Percentiles rank a stretch among this genome's conserved stretches.
Conservation (phyloP, 2,113 vertebrate genomes). For the Heterochromis multidens region DNA sequence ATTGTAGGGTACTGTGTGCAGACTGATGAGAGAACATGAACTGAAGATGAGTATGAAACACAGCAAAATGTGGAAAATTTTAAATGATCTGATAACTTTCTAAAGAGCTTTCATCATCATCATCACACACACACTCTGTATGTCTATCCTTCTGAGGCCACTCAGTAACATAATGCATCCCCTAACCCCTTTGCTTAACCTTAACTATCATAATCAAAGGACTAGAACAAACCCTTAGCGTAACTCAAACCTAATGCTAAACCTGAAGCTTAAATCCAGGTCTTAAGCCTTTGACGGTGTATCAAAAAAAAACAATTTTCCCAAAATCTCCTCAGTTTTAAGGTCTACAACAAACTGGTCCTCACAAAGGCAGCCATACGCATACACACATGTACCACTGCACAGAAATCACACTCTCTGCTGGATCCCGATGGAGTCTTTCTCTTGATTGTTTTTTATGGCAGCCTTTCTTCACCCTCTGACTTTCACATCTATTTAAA, state of each 20-base stretch:
- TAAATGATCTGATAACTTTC: background rate
- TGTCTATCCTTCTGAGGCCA: background rate
- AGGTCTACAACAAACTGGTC: background rate
- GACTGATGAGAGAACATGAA: background rate
- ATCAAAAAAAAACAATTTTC: background rate
- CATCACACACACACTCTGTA: background rate
- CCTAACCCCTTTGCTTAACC: background rate
- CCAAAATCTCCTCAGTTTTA: background rate
- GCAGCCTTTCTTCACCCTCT: background rate
- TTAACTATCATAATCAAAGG: background rate
- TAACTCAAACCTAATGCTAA: background rate
- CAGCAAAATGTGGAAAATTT: background rate
- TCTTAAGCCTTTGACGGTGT: background rate
- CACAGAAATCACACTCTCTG: constrained; percentile 4
- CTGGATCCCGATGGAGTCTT: background rate
- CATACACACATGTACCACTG: background rate
- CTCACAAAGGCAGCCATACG: background rate
- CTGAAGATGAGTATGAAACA: background rate
- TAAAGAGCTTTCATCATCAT: background rate
- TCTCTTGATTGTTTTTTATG: constrained; percentile 5
- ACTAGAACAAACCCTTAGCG: background rate
- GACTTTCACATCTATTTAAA: background rate
- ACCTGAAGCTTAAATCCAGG: background rate
- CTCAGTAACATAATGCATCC: background rate
- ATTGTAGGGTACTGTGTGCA: background rate